A percentile compares a stretch with the other conserved stretches of the same genome.
phyloP scores from a whole-genome alignment of 2,113 vertebrate genomes.

The Alethe diademata region DNA sequence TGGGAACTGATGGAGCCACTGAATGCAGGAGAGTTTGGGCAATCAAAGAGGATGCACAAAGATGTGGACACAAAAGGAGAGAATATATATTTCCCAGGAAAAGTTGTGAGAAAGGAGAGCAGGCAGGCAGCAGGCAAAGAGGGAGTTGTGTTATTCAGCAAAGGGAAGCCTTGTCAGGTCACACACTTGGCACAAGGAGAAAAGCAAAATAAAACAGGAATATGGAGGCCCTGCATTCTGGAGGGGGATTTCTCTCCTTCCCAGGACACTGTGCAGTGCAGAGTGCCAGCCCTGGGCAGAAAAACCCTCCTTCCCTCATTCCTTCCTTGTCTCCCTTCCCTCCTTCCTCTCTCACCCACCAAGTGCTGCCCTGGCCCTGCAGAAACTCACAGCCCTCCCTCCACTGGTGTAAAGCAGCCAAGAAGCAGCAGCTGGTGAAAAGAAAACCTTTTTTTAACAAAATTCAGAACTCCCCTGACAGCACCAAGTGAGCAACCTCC shows the following conservation, averaged over 20 bases:
- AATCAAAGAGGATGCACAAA: not conserved
- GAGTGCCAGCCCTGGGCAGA: not conserved
- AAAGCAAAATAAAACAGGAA: not conserved
- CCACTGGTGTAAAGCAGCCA: not conserved
- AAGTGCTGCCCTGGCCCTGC: not conserved
- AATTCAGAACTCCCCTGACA: not conserved
- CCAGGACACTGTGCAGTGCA: not conserved
- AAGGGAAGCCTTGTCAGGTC: not conserved
- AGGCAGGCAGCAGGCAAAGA: not conserved
- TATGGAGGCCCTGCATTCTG: not conserved
- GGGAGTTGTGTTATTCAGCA: not conserved
- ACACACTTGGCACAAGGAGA: not conserved
- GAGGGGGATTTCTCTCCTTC: not conserved
- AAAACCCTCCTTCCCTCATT: not conserved
- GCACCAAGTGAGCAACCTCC: too few relatives aligned
- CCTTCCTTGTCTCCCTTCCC: not conserved
- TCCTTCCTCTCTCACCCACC: not conserved
- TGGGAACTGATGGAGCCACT: conserved; percentile 19
- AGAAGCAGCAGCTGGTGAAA: not conserved
- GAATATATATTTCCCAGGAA: not conserved
- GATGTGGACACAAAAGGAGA: not conserved
- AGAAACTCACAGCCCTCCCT: not conserved
- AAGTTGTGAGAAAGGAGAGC: not conserved
- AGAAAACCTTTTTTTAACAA: not conserved
- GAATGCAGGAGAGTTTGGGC: conserved; percentile 11